Base-by-base conservation (phyloP, 2,888 invertebrate species). In the Rhagonycha lutea region DNA sequence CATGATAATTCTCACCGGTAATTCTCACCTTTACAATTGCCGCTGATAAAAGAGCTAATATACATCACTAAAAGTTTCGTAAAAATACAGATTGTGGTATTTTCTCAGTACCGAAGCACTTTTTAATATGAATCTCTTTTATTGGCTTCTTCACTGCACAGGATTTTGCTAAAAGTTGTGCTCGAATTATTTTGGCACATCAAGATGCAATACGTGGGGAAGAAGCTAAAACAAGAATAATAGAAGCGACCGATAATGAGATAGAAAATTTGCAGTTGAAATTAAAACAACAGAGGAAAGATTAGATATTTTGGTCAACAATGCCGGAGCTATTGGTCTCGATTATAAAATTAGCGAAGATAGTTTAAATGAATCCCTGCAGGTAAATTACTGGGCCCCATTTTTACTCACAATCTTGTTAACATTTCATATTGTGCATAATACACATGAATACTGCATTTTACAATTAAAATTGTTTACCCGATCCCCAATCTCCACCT, bases 381-480 rank as follows among this genome's bases (percentile, higher is more conserved):
- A 93, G 80, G 90, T 92, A 26, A 94, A 95, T 82, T 91, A 94
- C 83, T 92, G 93, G 82, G 94, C 93, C 10, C 93, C 92, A 4
- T 95, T 94, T 83, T 86, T 95, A 26, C 86, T 95, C 73, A 94
- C 94, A 0, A 88, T 92, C 78, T 89, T 95, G 0, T 85, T 95
- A 0, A 84, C 90, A n/a, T n/a, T n/a, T n/a, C n/a, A n/a, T n/a
- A n/a, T n/a, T n/a, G n/a, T n/a, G n/a, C n/a, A n/a, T n/a, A n/a
- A n/a, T n/a, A n/a, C n/a, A n/a, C n/a, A n/a, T n/a, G n/a, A n/a
- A n/a, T n/a, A n/a, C n/a, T n/a, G n/a, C n/a, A n/a, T n/a, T n/a
- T n/a, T n/a, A n/a, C n/a, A n/a, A n/a, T n/a, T n/a, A n/a, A n/a
- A n/a, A n/a, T n/a, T n/a, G n/a, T n/a, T n/a, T n/a, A n/a, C n/a